phyloP scores from a whole-genome alignment of 2,797 vertebrate genomes.

The Artibeus lituratus region DNA sequence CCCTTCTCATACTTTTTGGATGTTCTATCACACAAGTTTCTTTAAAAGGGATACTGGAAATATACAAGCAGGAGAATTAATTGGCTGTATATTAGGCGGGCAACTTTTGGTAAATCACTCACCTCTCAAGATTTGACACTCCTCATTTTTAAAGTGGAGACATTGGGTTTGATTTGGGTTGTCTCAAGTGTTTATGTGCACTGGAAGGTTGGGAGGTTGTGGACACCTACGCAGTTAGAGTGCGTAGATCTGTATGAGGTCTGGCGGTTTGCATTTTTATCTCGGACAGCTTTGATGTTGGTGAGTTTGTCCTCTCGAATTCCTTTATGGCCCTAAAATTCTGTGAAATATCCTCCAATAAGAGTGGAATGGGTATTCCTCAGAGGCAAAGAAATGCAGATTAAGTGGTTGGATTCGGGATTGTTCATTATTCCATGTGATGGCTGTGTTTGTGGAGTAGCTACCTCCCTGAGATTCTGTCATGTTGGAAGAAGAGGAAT shows the following conservation, averaged over 20 bases:
- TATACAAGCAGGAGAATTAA: neutral
- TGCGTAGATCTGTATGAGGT: neutral
- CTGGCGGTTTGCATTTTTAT: neutral
- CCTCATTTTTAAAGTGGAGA: conserved; percentile 13
- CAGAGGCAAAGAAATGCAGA: neutral
- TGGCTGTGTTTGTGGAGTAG: neutral
- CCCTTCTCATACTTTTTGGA: neutral
- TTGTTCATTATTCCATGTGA: neutral
- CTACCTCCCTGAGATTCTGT: neutral
- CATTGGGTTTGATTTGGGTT: neutral
- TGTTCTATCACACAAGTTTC: neutral
- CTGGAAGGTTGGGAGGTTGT: neutral
- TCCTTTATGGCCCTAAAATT: neutral
- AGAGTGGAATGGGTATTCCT: neutral
- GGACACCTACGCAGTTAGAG: neutral
- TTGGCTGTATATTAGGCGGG: neutral
- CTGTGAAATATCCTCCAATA: neutral
- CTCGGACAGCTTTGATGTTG: neutral
- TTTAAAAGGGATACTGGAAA: neutral
- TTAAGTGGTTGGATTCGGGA: neutral
- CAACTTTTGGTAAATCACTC: neutral
- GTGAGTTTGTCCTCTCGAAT: neutral
- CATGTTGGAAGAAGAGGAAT: neutral
- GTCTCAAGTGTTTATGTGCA: neutral
- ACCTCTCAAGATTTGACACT: neutral